Evolutionary conservation across 2,888 invertebrate species (phyloP), one percentile per base, ranked within the genome.

Genomic region (Chrysina gloriosa): DNA sequence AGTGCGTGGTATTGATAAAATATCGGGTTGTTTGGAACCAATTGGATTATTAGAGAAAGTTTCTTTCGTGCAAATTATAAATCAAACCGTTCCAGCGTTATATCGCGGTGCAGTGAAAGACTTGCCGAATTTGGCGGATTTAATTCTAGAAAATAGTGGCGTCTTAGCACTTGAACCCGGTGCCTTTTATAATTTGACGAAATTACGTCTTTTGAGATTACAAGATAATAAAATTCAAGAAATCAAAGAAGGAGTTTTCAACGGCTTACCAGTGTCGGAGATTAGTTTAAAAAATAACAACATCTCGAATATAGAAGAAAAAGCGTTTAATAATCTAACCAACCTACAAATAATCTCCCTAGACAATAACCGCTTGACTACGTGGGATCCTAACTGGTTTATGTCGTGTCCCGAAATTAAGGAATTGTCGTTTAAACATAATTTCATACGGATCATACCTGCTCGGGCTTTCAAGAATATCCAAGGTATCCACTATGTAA

Each of bases 321-420:
- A 63, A 27, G 77, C 77, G 19, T 77, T 76, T 58, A 68, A 73
- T 56, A 69, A 78, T 64, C 73, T 81, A 72, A 76, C 80, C 0
- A 72, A 74, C 34, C 71, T 82, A 63, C 70, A 70, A 14, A 74
- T 74, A 45, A 69, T 82, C 16, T 77, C 79, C 56, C 67, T 82
- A 25, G 81, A 80, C 67, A 67, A 73, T 36, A 82, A 82, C 67
- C 72, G 72, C 58, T 69, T 82, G 3, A 56, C 73, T 3, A 63
- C 25, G 7, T 80, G 79, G 80, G 77, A 80, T 58, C 56, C 70
- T 4, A 72, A 78, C 3, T 82, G 81, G 81, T 82, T 82, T 65
- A 68, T 68, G 42, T 76, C 79, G 48, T 77, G 77, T 31, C 81
- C 82, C 0, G 73, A 70, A 36, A 66, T 82, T 4, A 72, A 72